Base-by-base conservation (phyloP, 2,113 vertebrate genomes). In the Phrynosoma blainvillii region DNA sequence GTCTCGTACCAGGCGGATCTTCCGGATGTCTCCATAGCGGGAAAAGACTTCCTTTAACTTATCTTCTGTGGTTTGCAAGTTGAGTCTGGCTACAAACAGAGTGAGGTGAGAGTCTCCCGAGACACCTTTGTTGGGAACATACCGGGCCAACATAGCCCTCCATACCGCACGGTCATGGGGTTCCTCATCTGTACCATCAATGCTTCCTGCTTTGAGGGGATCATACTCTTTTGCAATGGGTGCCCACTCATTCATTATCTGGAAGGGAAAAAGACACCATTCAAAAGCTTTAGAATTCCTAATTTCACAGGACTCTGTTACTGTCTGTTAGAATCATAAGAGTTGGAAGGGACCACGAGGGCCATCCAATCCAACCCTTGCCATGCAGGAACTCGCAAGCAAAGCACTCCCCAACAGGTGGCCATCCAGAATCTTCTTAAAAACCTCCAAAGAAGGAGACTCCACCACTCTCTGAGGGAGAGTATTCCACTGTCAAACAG, bases 151-250 rank as follows among this genome's bases (percentile, higher is more conserved):
- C 97, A 99, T 99, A 0, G 98, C 99, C 93, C 99, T 96, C 97
- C 98, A 99, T 0, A 99, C 95, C 0, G 98, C 99, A 0, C 98
- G 97, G 94, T 99, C 98, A 0, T 99, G 99, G 0, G 99, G 99
- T 86, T 99, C 99, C 84, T 98, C 96, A 0, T 99, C 98, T 0
- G 99, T 99, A 25, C 99, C 98, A 32, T 99, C 98, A 4, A 99
- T 99, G 95, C 99, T 99, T 62, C 99, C 98, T 0, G 99, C 98
- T 94, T 99, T 99, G 25, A 99, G 97, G 0, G 99, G 98, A 76
- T 98, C 97, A 2, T 99, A 99, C 23, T 97, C 96, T 93, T 97
- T 99, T 0, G 98, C 98, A 1, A 99, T 98, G 52, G 98, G 98
- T 66, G 96, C 97, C 99, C 98, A 99, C 54, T 98, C 98, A 0